phyloP scores from a whole-genome alignment of 2,797 vertebrate genomes.

The Sternarchorhynchus goeldii region DNA sequence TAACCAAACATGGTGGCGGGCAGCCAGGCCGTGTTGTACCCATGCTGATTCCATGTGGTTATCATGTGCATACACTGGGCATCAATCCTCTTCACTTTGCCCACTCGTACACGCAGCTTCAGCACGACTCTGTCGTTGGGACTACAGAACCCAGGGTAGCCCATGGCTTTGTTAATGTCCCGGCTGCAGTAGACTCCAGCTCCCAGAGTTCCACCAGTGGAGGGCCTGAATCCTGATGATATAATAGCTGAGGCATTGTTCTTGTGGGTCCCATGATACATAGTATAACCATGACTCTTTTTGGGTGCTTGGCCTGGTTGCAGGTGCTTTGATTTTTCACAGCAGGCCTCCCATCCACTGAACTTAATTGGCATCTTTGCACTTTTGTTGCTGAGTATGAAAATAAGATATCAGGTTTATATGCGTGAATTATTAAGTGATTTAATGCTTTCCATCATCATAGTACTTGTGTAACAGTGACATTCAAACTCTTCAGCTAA shows the following conservation, averaged over 20 bases:
- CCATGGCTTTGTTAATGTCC: slow-evolving; percentile 59
- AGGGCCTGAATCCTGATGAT: slow-evolving; percentile 57
- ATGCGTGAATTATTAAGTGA: too few relatives aligned
- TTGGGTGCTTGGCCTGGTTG: slow-evolving; percentile 59
- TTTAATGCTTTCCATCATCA: too few relatives aligned
- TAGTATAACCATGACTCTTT: slow-evolving; percentile 56
- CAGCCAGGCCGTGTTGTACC: slow-evolving; percentile 64
- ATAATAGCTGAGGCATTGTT: slow-evolving; percentile 50
- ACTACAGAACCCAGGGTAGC: slow-evolving; percentile 45
- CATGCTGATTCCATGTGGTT: slow-evolving; percentile 55
- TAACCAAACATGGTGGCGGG: slow-evolving; percentile 3
- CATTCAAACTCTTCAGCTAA: too few relatives aligned
- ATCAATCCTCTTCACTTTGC: slow-evolving; percentile 60
- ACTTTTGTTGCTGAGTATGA: background rate
- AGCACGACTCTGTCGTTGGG: slow-evolving; percentile 57
- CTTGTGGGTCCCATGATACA: slow-evolving; percentile 63
- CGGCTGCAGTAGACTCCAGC: slow-evolving; percentile 63
- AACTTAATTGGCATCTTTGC: slow-evolving; percentile 56
- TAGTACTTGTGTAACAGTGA: too few relatives aligned
- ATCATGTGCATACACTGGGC: background rate
- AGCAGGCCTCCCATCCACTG: slow-evolving; percentile 55
- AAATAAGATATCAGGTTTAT: background rate
- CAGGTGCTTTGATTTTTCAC: slow-evolving; percentile 51
- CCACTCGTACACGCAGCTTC: slow-evolving; percentile 56
- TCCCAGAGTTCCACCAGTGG: slow-evolving; percentile 55